Conservation (phyloP, 2,797 vertebrate species). For the Myotis findleyi region DNA sequence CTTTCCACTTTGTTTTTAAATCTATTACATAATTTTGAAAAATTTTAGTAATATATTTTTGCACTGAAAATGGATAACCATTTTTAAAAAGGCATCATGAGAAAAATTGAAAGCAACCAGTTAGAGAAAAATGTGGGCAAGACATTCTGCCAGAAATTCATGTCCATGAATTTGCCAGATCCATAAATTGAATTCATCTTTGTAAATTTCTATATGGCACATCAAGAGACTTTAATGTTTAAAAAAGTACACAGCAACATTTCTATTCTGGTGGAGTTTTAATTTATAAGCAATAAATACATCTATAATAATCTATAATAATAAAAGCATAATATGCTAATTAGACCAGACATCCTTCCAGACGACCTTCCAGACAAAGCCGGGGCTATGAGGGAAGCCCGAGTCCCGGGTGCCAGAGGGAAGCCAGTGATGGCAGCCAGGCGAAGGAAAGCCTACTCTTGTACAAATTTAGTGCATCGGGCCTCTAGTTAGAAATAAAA, state of each 20-base stretch:
- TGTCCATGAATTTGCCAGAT: background rate
- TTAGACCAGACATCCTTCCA: no score
- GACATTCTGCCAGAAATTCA: background rate
- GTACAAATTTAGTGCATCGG: no score
- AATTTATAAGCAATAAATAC: background rate
- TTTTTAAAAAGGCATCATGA: slow-evolving; percentile 2
- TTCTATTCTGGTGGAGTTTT: background rate
- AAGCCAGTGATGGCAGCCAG: no score
- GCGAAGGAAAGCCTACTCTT: no score
- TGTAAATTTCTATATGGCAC: background rate
- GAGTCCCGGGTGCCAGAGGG: no score
- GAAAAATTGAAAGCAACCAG: background rate
- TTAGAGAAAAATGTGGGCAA: background rate
- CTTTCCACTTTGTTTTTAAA: slow-evolving; percentile 11
- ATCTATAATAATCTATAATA: no score
- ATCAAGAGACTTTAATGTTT: background rate
- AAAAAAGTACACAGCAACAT: background rate
- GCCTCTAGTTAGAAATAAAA: background rate
- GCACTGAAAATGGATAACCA: background rate
- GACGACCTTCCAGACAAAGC: no score
- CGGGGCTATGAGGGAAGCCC: no score
- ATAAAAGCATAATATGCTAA: no score
- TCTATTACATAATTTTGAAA: background rate
- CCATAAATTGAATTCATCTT: background rate
- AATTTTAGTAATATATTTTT: background rate